Base-by-base conservation (phyloP, 2,797 vertebrate genomes). In the Spondyliosoma cantharus region DNA sequence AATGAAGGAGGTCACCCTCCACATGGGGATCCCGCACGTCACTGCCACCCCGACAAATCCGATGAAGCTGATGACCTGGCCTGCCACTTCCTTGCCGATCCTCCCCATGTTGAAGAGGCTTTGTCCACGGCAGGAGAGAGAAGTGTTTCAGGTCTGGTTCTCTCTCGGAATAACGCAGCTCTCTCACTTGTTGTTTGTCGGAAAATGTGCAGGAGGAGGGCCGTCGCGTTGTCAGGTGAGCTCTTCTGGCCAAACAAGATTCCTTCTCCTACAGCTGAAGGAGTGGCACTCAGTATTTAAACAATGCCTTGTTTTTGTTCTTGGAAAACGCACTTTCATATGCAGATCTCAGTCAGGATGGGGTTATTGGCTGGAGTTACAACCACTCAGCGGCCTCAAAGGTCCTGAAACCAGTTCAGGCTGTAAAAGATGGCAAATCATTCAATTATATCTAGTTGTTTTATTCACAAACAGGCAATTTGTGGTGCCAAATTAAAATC, bases 1-100 rank as follows among this genome's bases (percentile, higher is more conserved):
- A 0, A 96, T 90, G 87, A 32, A 96, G 15, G 81, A 24, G 2
- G 95, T 96, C 45, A 94, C 92, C 1, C 95, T 90, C 95, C 95
- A 96, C 93, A 96, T 91, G 52, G 95, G 95, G 58, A 95, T 0
- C 3, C 94, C 95, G 0, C 89, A 91, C 37, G 87, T 73, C 73
- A 96, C 86, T 1, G 93, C 74, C 27, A 91, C 67, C 3, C 93
- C 90, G 3, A 95, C 0, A 0, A 95, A 65, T 2, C 95, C 95
- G 0, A 91, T 12, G 60, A 96, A 93, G 82, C 90, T 93, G 11
- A 95, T 59, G 52, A 91, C 0, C 88, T 95, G 94, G 59, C 91
- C 95, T 0, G 89, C 62, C 13, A 91, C 70, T 85, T 96, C 95
- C 86, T 94, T 95, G 63, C 72, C 90, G 48, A 95, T 86, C 70